Conservation (phyloP, 2,113 vertebrate genomes). For the Gyps fulvus region DNA sequence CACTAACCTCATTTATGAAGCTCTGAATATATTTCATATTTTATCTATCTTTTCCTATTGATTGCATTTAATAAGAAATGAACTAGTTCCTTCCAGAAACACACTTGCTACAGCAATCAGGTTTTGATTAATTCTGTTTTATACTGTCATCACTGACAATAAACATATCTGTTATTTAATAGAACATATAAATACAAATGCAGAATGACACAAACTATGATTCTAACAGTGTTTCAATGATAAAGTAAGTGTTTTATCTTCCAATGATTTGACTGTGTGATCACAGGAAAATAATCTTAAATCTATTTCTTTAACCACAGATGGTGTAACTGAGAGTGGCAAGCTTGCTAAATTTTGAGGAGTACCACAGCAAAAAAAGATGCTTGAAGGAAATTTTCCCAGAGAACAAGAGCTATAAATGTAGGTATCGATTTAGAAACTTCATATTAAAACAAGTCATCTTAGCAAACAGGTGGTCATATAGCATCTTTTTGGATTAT, state of each 20-base stretch:
- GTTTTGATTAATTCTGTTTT: background rate
- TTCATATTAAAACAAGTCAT: background rate
- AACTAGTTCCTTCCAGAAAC: background rate
- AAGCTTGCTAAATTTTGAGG: background rate
- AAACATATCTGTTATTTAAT: background rate
- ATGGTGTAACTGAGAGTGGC: background rate
- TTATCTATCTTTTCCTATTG: background rate
- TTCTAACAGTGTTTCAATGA: background rate
- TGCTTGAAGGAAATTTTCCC: background rate
- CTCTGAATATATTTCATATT: background rate
- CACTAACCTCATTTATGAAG: background rate
- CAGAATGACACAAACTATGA: background rate
- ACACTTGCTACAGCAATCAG: background rate
- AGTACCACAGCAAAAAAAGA: background rate
- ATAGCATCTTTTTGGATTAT: background rate
- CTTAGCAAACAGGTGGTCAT: background rate
- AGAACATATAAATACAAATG: background rate
- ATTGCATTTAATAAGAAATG: background rate
- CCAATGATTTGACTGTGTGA: background rate
- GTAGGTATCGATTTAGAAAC: background rate
- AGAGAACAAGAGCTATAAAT: background rate
- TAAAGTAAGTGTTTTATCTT: background rate
- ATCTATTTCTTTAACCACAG: background rate
- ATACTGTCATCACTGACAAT: background rate
- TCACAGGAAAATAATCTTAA: background rate